Evolutionary conservation across 2,113 vertebrate genomes (phyloP).

Genomic region (Ageneiosus marmoratus): DNA sequence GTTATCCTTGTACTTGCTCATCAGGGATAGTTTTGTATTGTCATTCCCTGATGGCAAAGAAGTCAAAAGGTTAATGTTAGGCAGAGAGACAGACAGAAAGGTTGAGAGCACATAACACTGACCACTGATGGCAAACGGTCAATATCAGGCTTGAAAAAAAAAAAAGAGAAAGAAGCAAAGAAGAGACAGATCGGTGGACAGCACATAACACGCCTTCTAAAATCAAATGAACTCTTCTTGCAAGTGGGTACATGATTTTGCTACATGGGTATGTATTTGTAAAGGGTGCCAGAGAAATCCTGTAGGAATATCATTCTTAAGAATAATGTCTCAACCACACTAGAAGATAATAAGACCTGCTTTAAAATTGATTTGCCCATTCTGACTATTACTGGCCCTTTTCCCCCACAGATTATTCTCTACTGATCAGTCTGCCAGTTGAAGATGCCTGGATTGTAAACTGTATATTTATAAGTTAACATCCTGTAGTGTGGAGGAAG

Average conservation of each 20-base stretch:
- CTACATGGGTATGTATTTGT: background rate
- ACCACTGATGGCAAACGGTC: background rate
- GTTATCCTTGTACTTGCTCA: constrained; percentile 99
- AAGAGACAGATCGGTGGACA: constrained; percentile 18
- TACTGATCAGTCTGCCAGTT: background rate
- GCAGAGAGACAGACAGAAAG: constrained; percentile 32
- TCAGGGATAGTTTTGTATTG: constrained; percentile 93
- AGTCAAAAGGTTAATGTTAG: constrained; percentile 51
- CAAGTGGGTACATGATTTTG: constrained; percentile 4
- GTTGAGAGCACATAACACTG: constrained; percentile 2
- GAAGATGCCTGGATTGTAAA: background rate
- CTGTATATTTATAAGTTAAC: background rate
- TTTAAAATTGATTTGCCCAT: background rate
- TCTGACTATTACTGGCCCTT: background rate
- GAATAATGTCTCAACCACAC: background rate
- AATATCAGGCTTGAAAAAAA: background rate
- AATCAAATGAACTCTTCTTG: background rate
- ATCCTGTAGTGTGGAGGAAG: background rate
- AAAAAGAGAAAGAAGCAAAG: constrained; percentile 3
- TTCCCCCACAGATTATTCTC: background rate
- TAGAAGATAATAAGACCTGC: background rate
- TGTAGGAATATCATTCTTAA: background rate
- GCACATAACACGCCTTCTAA: constrained; percentile 23
- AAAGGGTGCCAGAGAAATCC: background rate
- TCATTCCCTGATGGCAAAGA: constrained; percentile 81